Conservation (phyloP, 1,140 invertebrate species). For the Apis cerana region DNA sequence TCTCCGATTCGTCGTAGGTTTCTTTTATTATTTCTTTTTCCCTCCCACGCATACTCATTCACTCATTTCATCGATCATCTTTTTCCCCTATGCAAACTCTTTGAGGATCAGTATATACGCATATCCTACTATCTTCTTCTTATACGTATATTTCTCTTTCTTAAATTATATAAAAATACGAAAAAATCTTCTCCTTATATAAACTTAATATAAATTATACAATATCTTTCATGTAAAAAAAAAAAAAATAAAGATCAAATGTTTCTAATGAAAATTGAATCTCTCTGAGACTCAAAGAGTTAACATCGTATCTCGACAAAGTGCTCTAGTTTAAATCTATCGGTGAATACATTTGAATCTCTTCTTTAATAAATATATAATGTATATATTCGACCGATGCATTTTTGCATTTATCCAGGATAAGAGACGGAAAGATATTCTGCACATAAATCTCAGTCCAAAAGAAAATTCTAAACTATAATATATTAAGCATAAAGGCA, state of each 20-base stretch:
- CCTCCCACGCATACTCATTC: conserved; percentile 15
- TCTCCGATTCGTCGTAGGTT: background rate
- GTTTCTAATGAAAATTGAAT: background rate
- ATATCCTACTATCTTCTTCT: background rate
- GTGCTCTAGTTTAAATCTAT: conserved; percentile 4
- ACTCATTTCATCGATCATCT: background rate
- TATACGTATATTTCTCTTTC: background rate
- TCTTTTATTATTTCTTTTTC: conserved; percentile 2
- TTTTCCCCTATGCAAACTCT: conserved; percentile 24
- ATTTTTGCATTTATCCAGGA: background rate
- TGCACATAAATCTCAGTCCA: conserved; percentile 7
- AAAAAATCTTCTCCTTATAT: too few species aligned
- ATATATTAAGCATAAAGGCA: conserved; percentile 52
- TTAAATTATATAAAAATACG: background rate
- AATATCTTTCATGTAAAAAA: background rate
- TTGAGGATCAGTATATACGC: conserved; percentile 3
- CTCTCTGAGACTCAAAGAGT: conserved; percentile 31
- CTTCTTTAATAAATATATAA: conserved; percentile 33
- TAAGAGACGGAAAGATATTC: conserved; percentile 33
- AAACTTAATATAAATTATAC: conserved; percentile 12
- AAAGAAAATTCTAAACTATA: conserved; percentile 45
- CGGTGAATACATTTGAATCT: conserved; percentile 52
- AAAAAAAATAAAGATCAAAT: too few species aligned
- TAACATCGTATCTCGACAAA: background rate
- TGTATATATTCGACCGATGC: background rate